Evolutionary conservation across 1,140 invertebrate genomes (phyloP), one percentile per base, ranked within the genome.

Genomic region (Cotesia chilonis): DNA sequence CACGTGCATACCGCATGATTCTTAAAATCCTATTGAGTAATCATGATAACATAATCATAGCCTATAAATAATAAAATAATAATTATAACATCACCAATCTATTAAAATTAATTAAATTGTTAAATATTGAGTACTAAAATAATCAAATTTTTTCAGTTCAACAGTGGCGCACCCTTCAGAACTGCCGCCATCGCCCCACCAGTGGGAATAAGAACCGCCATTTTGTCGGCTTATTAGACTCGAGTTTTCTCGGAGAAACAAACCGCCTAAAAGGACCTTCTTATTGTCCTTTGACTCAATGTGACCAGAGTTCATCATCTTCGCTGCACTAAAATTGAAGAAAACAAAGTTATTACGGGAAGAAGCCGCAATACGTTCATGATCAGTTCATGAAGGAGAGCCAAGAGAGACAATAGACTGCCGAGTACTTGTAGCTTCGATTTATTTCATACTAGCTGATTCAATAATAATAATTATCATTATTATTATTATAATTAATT

Each of bases 121-220:
- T 20, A 51, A 63, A 61, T 20, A 14, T 28, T 60, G 7, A 7
- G 51, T 63, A 41, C 47, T 47, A 12, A 41, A n/a, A 37, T 65
- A 9, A 35, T n/a, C 20, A 28, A 28, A 28, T 2, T 14, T 12
- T 93, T 94, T 78, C 92, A 97, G 96, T 88, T 98, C 97, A 73
- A 96, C 96, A 74, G 97, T 98, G 84, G 97, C 97, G 73, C 96
- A 98, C 88, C 95, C 96, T 61, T 97, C 95, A 69, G 97, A 99
- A 90, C 89, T 98, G 84, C 97, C 97, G 79, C 97, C 97, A 35
- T 98, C 96, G 79, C 97, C 97, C 72, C 96, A 98, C 87, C 94
- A 97, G 84, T 98, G 97, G 97, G 95, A 98, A 90, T 97, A 77
- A 83, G 75, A 14, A 10, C 3, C 14, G 1, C 12, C 1, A 54